Conservation (phyloP, 2,888 invertebrate species). For the Sminthurinus aureus region DNA sequence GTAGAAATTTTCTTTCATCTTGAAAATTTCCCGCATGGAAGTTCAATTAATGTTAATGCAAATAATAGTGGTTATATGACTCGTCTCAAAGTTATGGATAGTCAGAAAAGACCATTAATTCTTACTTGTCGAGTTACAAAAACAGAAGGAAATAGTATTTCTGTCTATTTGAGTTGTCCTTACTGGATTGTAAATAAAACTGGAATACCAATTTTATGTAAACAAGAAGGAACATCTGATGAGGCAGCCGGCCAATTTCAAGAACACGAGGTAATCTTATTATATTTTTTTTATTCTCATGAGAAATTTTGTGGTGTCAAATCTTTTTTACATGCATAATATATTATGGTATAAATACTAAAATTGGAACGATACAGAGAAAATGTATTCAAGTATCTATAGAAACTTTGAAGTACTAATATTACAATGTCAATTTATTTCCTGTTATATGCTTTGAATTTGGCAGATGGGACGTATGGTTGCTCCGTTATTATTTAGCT, state of each 20-base stretch:
- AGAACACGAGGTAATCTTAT: conserved; percentile 80
- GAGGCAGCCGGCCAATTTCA: conserved; percentile 87
- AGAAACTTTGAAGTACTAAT: neutral
- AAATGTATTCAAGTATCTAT: neutral
- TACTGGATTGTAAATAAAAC: conserved; percentile 97
- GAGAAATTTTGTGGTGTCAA: neutral
- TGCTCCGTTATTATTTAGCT: conserved; percentile 91
- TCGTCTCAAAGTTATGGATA: conserved; percentile 78
- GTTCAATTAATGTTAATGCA: conserved; percentile 68
- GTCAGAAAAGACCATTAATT: conserved; percentile 75
- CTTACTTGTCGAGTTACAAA: conserved; percentile 74
- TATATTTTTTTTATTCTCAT: neutral
- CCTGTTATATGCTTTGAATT: neutral
- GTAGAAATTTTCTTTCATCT: conserved; percentile 74
- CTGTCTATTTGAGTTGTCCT: conserved; percentile 67
- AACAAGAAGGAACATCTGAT: conserved; percentile 81
- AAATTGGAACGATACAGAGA: neutral
- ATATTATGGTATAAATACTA: neutral
- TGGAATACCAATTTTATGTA: conserved; percentile 93
- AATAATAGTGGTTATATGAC: conserved; percentile 68
- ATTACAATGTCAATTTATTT: conserved; percentile 14
- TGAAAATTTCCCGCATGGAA: conserved; percentile 82
- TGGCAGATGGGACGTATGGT: conserved; percentile 71
- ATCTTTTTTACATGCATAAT: neutral
- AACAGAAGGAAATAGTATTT: conserved; percentile 70